Evolutionary conservation across 1,140 invertebrate species (phyloP).

Genomic region (Lepidurus couesii): DNA sequence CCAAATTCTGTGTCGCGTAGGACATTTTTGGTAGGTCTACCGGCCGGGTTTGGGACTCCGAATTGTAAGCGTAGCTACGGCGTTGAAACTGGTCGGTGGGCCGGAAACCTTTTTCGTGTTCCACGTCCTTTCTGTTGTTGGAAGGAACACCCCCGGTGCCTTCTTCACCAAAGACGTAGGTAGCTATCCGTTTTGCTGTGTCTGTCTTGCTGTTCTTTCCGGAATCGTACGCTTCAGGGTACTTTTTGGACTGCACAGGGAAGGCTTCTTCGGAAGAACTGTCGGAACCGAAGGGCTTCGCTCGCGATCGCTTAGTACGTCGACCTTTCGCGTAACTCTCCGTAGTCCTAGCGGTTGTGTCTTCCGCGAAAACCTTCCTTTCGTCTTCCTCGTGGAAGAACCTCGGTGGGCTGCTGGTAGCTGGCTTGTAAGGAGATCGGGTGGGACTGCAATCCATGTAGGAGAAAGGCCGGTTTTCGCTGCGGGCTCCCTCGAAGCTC

Average conservation of each 20-base stretch:
- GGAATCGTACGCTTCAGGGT: not conserved
- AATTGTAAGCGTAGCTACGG: not conserved
- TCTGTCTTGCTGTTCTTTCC: not conserved
- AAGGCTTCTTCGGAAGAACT: not conserved
- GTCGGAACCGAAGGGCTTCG: no score
- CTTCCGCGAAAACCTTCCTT: not conserved
- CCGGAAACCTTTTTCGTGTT: not conserved
- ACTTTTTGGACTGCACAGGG: not conserved
- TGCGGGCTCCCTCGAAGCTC: conserved; percentile 52
- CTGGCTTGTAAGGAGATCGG: not conserved
- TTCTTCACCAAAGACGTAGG: not conserved
- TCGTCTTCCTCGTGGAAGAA: not conserved
- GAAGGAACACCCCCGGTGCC: not conserved
- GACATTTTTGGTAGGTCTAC: not conserved
- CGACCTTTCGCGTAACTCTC: no score
- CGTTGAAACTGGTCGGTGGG: not conserved
- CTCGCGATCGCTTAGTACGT: no score
- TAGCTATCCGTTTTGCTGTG: not conserved
- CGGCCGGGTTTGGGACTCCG: not conserved
- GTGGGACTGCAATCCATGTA: conserved; percentile 49
- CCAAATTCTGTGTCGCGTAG: not conserved
- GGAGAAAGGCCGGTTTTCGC: conserved; percentile 67
- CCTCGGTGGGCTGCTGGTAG: not conserved
- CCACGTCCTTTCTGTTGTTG: not conserved
- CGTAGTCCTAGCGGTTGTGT: not conserved